These are phyloP conservation scores for Muschampia staudingeri DNA, from an alignment of 2,888 invertebrate species.

Conservation along the genomic window DNA sequence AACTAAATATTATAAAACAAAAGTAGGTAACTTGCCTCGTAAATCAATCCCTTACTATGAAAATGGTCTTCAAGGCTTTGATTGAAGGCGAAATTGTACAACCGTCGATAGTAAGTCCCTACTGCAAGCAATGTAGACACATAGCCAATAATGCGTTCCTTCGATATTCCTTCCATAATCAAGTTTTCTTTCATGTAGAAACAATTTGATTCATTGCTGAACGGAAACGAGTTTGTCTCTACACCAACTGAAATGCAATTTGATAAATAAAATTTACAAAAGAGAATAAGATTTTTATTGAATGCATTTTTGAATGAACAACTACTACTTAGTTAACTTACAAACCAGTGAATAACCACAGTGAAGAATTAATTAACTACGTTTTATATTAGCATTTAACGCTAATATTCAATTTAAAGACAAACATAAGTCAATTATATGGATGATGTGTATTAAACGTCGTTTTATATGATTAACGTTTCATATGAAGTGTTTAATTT, in stretches of 20 bases:
- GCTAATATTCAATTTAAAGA: too few relatives aligned
- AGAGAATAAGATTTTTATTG: too few relatives aligned
- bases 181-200: constrained; percentile 86
- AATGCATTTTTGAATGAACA: too few relatives aligned
- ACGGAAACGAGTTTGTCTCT: constrained; percentile 90
- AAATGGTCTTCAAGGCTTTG: constrained; percentile 80
- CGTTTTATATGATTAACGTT: neutral
- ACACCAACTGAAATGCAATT: constrained; percentile 88
- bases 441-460: too few relatives aligned
- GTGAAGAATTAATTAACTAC: too few relatives aligned
- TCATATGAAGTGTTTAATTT: too few relatives aligned
- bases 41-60: constrained; percentile 84
- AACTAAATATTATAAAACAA: too few relatives aligned
- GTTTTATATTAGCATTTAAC: too few relatives aligned
- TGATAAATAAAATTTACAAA: neutral
- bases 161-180: constrained; percentile 87
- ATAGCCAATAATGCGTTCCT: constrained; percentile 83
- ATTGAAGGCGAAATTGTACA: constrained; percentile 85
- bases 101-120: constrained; percentile 85
- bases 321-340: too few relatives aligned
- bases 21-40: constrained; percentile 83
- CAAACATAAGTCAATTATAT: too few relatives aligned
- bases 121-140: constrained; percentile 78
- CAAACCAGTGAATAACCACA: too few relatives aligned
- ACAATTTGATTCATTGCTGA: constrained; percentile 79